These are phyloP conservation scores for Lysandra coridon DNA, from an alignment of 2,888 invertebrate genomes.

Conservation along the genomic window DNA sequence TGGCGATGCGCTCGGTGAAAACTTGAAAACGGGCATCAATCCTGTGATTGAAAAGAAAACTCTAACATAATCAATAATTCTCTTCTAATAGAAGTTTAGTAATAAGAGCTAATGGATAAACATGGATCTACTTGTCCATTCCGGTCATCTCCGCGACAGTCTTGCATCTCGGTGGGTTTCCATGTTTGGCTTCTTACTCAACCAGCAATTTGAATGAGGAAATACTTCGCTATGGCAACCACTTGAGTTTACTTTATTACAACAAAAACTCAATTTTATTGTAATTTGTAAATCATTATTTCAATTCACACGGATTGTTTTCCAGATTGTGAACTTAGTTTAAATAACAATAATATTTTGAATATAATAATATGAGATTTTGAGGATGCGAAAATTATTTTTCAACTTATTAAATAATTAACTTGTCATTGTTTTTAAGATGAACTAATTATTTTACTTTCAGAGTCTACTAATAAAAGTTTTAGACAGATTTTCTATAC, in stretches of 20 bases:
- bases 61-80: neutral
- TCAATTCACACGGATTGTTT: neutral
- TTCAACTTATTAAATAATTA: neutral
- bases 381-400: neutral
- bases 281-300: neutral
- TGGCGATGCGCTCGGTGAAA: too few species aligned
- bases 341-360: neutral
- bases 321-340: neutral
- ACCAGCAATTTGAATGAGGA: conserved; percentile 24
- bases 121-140: conserved; percentile 12
- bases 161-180: conserved; percentile 6
- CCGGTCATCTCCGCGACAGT: neutral
- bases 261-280: conserved; percentile 8
- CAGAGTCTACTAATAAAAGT: too few species aligned
- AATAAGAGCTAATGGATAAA: neutral
- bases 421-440: too few species aligned
- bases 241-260: conserved; percentile 5
- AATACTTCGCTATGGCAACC: neutral
- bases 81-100: neutral
- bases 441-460: too few species aligned
- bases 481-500: too few species aligned
- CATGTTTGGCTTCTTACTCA: conserved; percentile 15
- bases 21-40: neutral
- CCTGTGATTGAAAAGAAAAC: neutral
- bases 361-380: neutral